Evolutionary conservation across 2,113 vertebrate species (phyloP).

Genomic region (Plecotus auritus): DNA sequence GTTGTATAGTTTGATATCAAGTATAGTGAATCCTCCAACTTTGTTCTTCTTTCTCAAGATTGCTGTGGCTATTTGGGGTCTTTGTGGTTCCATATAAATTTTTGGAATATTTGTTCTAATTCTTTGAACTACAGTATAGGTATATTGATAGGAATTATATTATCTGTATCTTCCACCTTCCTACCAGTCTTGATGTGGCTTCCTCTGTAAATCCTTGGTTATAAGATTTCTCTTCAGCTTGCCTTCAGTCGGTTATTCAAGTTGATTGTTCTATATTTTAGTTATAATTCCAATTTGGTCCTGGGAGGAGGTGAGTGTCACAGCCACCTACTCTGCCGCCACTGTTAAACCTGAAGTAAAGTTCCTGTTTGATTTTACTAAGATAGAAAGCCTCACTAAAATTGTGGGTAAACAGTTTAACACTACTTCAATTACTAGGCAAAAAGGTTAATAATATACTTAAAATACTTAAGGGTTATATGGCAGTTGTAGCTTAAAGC

Average conservation of each 20-base stretch:
- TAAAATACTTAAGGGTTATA: not conserved
- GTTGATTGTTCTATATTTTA: not conserved
- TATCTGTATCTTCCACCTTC: not conserved
- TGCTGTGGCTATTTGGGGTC: too few species aligned
- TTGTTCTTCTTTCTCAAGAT: too few species aligned
- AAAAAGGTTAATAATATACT: constrained; percentile 30
- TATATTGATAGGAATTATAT: not conserved
- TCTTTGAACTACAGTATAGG: not conserved
- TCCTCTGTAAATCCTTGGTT: not conserved
- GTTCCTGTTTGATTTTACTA: constrained; percentile 42
- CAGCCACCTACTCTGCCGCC: not conserved
- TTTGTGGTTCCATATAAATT: too few species aligned
- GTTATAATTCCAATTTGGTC: not conserved
- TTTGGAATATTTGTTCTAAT: not conserved
- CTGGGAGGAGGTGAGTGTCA: not conserved
- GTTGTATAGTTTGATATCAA: too few species aligned
- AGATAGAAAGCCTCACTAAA: constrained; percentile 33
- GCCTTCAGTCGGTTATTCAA: not conserved
- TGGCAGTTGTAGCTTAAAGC: not conserved
- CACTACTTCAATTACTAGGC: not conserved
- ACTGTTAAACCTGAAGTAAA: not conserved
- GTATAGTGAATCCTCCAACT: too few species aligned
- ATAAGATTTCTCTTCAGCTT: not conserved
- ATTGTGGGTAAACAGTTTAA: not conserved
- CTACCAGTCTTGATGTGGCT: not conserved